These are phyloP conservation scores for Acanthoscelides obtectus DNA, from an alignment of 2,888 invertebrate species.

Conservation along the genomic window DNA sequence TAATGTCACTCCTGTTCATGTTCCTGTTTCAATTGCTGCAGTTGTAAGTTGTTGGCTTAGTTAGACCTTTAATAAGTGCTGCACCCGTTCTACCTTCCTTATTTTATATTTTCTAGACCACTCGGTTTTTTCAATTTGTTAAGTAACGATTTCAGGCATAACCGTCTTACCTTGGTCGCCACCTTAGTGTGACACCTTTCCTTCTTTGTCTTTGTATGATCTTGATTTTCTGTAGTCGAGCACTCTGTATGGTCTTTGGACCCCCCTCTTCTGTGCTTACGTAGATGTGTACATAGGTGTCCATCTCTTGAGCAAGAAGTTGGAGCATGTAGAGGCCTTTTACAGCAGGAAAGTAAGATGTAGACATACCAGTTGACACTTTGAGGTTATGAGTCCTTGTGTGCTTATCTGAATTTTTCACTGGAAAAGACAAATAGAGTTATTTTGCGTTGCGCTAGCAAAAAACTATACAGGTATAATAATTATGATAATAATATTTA, in stretches of 20 bases:
- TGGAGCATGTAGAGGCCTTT: conserved; percentile 27
- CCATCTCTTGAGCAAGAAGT: conserved; percentile 26
- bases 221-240: conserved; percentile 28
- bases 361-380: neutral
- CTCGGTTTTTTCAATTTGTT: too few species aligned
- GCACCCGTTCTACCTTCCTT: too few species aligned
- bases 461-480: too few species aligned
- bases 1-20: too few species aligned
- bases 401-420: neutral
- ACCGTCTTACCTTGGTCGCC: conserved; percentile 41
- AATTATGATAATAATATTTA: too few species aligned
- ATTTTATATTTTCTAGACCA: too few species aligned
- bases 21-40: too few species aligned
- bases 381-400: neutral
- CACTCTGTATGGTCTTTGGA: conserved; percentile 35
- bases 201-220: conserved; percentile 35
- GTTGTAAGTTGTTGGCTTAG: too few species aligned
- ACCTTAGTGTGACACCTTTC: conserved; percentile 37
- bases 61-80: too few species aligned
- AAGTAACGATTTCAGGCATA: too few species aligned
- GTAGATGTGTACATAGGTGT: conserved; percentile 41
- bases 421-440: too few species aligned
- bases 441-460: too few species aligned
- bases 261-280: conserved; percentile 43
- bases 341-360: conserved; percentile 3